Base-by-base conservation (phyloP, 2,113 vertebrate genomes). In the Elephantulus edwardii region DNA sequence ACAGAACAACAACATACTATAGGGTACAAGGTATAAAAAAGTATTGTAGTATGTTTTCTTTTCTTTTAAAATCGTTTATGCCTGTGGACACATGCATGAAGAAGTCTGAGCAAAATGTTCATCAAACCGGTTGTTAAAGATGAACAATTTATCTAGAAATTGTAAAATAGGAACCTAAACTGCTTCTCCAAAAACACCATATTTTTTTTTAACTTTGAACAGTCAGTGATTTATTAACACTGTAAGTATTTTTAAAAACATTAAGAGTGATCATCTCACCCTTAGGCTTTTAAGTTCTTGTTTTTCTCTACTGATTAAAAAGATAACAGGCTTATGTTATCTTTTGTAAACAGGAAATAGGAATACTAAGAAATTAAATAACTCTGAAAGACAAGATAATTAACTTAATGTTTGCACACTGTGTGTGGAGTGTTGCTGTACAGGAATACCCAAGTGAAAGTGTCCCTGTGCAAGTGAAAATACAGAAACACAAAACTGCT, bases 391-490 rank as follows among this genome's bases (percentile, higher is more conserved):
- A 76, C 11, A 2, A 83, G 33, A 94, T 80, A 64, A 86, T 42
- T 88, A 68, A 75, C n/a, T 46, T 62, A 91, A 83, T 16, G n/a
- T 79, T 87, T 26, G 64, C 44, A 70, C 81, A 70, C 4, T 78
- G 87, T 72, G 16, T 76, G 71, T 68, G 76, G n/a, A 58, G 24
- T 30, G 13, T 52, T 20, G 91, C 86, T 76, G 71, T 16, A 50
- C 48, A 50, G 48, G 78, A 80, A 77, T 9, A 87, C 28, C 56
- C 78, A 35, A 95, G 85, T 83, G 76, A 94, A 88, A 92, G 85
- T 86, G 19, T 12, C 83, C 35, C 66, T 54, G 33, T 83, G 6
- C 72, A 91, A 91, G 64, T 86, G 52, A 94, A 95, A 92, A 90
- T 22, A 28, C 40, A 93, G 19, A 83, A 93, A 93, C 52, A 66